Percentiles rank a stretch among this genome's conserved stretches.
phyloP scores from a whole-genome alignment of 2,797 vertebrate genomes.

The Myotis findleyi region DNA sequence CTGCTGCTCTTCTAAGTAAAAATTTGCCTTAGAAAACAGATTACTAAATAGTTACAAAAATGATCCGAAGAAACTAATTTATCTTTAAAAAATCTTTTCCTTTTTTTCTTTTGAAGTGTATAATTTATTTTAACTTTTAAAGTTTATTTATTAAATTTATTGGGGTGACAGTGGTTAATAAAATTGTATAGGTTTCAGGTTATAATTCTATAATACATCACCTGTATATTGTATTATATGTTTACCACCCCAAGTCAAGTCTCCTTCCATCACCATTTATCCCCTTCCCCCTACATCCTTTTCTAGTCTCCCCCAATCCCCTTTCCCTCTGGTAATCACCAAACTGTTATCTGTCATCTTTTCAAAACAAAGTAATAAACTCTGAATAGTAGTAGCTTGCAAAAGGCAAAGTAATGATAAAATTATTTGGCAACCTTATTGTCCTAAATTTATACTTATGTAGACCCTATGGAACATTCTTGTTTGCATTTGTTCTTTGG shows the following conservation, averaged over 20 bases:
- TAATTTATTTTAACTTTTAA: not conserved
- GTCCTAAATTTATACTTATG: not conserved
- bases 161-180: not conserved
- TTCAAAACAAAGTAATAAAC: conserved; percentile 23
- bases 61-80: not conserved
- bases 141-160: not conserved
- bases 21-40: not conserved
- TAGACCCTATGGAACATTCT: not conserved
- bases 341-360: not conserved
- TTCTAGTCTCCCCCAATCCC: not conserved
- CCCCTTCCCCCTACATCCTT: not conserved
- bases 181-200: too few relatives aligned
- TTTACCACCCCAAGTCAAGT: too few relatives aligned
- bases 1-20: conserved; percentile 7
- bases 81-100: not conserved
- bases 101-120: not conserved
- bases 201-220: too few relatives aligned
- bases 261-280: not conserved
- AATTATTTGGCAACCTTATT: conserved; percentile 9
- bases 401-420: not conserved
- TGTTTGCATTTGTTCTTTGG: not conserved
- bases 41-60: not conserved
- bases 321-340: not conserved
- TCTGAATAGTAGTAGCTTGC: not conserved
- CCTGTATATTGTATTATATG: too few relatives aligned